Base-by-base conservation (phyloP, 2,888 invertebrate genomes). In the Lycocerus yunnanus region DNA sequence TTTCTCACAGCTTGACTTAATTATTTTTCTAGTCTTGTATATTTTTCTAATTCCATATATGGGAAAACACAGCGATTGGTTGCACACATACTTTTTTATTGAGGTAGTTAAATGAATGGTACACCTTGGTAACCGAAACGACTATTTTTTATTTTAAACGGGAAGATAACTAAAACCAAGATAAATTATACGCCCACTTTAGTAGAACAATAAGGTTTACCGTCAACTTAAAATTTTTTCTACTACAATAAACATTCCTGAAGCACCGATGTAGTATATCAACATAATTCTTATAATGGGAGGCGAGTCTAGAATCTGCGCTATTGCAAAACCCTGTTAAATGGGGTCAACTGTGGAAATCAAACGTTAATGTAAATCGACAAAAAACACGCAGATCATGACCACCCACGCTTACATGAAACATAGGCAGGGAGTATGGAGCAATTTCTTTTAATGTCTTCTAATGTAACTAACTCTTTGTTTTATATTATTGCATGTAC, bases 311-410 rank as follows among this genome's bases (percentile, higher is more conserved):
- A 70, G 67, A 73, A 74, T 77, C 78, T 75, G 65, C 76, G 71
- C 71, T 77, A 76, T 84, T 84, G 83, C 85, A 82, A 84, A 85
- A 84, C 82, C 81, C 81, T 82, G 81, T 81, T 82, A 77, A 84
- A 83, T 82, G 84, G 83, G 84, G 84, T 84, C 84, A 84, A 80
- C 83, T 82, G 81, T 81, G 83, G 84, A 84, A 85, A 84, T 84
- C 85, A 83, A 83, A 84, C 82, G 82, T 77, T 80, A 83, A 84
- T 81, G 82, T 79, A 81, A 82, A 81, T 81, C 81, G 82, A 81
- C 78, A 80, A 80, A 77, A 78, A 78, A 77, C 74, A 71, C 73
- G 78, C 78, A 80, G 82, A 83, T 84, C 83, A 84, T 77, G 84
- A 82, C 82, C 84, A 84, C 84, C 84, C 84, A 84, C 84, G 82